These are phyloP conservation scores for Bombycilla garrulus DNA, from an alignment of 2,113 vertebrate genomes.

Conservation along the genomic window DNA sequence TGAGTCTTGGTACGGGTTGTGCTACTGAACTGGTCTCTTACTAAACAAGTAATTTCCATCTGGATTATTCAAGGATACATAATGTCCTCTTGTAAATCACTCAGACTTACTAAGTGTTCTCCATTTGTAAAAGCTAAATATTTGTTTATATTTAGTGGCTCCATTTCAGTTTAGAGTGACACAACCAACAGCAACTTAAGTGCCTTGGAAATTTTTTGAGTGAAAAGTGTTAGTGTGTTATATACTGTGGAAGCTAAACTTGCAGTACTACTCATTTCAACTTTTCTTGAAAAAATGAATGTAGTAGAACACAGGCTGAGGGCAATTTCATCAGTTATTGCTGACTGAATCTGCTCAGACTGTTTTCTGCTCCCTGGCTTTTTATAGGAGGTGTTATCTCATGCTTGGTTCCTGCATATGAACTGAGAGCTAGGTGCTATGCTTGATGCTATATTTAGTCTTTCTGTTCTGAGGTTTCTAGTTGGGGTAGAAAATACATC, in stretches of 20 bases:
- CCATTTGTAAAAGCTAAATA: conserved; percentile 16
- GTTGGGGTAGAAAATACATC: background rate
- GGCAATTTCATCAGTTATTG: background rate
- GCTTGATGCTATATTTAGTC: background rate
- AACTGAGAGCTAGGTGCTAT: background rate
- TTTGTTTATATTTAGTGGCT: conserved; percentile 18
- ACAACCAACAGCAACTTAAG: background rate
- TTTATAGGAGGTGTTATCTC: conserved; percentile 51
- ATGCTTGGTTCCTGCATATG: background rate
- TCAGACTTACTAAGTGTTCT: conserved; percentile 14
- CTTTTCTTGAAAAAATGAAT: background rate
- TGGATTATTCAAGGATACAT: conserved; percentile 11
- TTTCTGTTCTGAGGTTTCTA: conserved; percentile 12
- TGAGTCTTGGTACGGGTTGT: background rate
- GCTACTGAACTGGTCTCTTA: background rate
- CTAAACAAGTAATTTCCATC: conserved; percentile 1
- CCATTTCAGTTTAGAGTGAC: background rate
- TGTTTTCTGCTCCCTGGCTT: conserved; percentile 12
- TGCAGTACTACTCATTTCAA: background rate
- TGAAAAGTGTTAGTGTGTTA: background rate
- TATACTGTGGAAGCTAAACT: background rate
- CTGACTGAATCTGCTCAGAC: background rate
- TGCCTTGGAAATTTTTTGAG: background rate
- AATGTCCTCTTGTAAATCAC: conserved; percentile 7
- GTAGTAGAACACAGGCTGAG: background rate